Conservation (phyloP, 2,113 vertebrate genomes). For the Malaclemys terrapin region DNA sequence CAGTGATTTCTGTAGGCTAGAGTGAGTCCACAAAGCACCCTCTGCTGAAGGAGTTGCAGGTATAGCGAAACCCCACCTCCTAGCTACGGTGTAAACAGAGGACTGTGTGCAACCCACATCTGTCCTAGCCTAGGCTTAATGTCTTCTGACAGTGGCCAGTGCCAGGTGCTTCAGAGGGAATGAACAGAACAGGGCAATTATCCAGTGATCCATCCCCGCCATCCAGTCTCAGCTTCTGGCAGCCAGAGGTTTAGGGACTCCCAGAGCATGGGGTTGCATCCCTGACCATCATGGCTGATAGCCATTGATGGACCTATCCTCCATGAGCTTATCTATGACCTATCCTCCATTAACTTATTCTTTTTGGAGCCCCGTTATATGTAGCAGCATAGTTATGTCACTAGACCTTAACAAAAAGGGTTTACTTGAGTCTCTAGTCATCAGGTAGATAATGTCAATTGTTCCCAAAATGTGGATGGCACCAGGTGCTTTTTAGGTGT, state of each 20-base stretch:
- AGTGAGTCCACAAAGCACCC: neutral
- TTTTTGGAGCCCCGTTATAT: neutral
- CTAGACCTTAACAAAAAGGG: neutral
- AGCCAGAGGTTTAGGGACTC: neutral
- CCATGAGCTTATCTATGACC: neutral
- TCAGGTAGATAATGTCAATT: neutral
- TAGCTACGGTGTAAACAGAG: neutral
- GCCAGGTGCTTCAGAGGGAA: neutral
- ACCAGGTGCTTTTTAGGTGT: neutral
- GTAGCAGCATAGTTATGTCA: neutral
- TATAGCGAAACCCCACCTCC: neutral
- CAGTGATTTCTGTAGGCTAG: neutral
- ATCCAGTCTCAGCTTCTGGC: neutral
- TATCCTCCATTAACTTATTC: neutral
- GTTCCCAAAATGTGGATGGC: neutral
- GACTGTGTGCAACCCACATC: neutral
- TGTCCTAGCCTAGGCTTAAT: neutral
- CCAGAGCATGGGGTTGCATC: neutral
- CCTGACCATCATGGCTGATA: no score
- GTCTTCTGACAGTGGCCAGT: neutral
- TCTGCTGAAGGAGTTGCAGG: neutral
- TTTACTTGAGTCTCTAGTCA: neutral
- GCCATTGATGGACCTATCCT: neutral
- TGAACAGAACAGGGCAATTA: neutral
- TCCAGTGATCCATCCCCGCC: neutral